Base-by-base conservation (phyloP, 2,113 vertebrate species). In the Psittacara wagleri region DNA sequence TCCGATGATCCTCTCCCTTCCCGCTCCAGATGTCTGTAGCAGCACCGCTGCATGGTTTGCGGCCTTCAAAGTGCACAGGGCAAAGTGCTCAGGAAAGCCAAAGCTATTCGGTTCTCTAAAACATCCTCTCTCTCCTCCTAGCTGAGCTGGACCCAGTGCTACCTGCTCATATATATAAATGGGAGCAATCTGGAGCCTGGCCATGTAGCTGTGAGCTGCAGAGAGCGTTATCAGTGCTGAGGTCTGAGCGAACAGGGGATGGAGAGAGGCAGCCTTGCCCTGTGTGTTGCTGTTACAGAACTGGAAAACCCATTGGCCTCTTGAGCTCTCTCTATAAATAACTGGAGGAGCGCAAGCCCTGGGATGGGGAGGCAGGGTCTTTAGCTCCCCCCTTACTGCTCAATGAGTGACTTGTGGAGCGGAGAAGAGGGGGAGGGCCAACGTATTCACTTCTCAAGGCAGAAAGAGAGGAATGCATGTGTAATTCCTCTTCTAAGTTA, bases 21-120 rank as follows among this genome's bases (percentile, higher is more conserved):
- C 46, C 0, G 1, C 69, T 48, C 41, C 66, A 41, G 6, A n/a
- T 13, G 4, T 1, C 1, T 25, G 0, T 2, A 25, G 55, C 25
- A 12, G 82, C 17, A 11, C 19, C 31, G 3, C 29, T 17, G 35
- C 2, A 1, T 7, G 23, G 19, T 24, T 49, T 31, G 37, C 22
- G 37, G 8, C 37, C 14, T 59, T 41, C 57, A 1, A 2, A 80
- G 72, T 1, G 25, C 43, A 4, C 18, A 7, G 59, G 64, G 41
- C 27, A 8, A 57, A 62, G 49, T 0, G 6, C 61, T 79, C 24
- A 3, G 75, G 72, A 59, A 72, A 91, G 48, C 46, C 76, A 6
- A 61, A 86, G 43, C 39, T 64, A 5, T 41, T 15, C 8, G 7
- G 19, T 64, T 4, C 43, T 75, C 6, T 1, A 10, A 83, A 66